Evolutionary conservation across 2,113 vertebrate genomes (phyloP).

Genomic region (Sigmodon hispidus): DNA sequence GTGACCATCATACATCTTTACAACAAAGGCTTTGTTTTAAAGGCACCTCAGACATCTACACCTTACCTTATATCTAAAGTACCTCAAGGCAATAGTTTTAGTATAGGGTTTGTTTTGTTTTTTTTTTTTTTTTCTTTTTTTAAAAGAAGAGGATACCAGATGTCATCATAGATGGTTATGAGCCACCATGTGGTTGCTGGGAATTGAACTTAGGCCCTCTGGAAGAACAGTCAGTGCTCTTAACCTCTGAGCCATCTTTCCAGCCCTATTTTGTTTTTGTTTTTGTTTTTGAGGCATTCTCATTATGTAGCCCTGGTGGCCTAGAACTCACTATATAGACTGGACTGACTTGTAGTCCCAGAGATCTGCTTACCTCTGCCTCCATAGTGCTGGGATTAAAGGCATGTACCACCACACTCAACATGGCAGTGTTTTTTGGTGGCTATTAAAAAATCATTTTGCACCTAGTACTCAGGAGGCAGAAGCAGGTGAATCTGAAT

Average conservation of each 20-base stretch:
- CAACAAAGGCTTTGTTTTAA: background rate
- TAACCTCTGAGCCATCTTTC: too few species aligned
- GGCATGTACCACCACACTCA: background rate
- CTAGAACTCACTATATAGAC: too few species aligned
- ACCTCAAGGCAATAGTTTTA: background rate
- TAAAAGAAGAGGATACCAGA: too few species aligned
- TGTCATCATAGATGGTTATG: too few species aligned
- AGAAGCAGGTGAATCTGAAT: background rate
- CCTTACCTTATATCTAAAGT: background rate
- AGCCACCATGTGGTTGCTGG: too few species aligned
- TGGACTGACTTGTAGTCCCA: background rate
- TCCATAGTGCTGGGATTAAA: background rate
- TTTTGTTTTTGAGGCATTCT: too few species aligned
- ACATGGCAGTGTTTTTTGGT: background rate
- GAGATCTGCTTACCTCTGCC: background rate
- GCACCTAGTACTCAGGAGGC: background rate
- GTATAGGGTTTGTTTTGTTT: background rate
- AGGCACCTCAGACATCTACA: background rate
- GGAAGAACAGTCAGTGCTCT: too few species aligned
- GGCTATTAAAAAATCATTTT: background rate
- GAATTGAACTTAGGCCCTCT: too few species aligned
- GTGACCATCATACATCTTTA: background rate
- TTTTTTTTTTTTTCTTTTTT: background rate
- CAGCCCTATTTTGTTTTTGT: too few species aligned
- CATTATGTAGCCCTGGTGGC: too few species aligned